These are phyloP conservation scores for Drosophila meridionalis DNA, from an alignment of 2,888 invertebrate genomes.

Conservation along the genomic window DNA sequence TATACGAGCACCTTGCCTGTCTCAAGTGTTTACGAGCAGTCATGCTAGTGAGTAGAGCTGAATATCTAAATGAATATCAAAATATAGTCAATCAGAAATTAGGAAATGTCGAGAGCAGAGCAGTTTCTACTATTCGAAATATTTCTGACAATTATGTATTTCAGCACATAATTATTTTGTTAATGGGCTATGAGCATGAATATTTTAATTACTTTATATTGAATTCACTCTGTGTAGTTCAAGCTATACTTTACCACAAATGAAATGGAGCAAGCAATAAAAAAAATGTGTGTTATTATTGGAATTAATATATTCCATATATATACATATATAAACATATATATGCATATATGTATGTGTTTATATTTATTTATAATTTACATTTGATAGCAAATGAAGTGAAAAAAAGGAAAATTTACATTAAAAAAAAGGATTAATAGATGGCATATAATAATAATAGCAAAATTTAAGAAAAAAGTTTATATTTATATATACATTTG, in stretches of 20 bases:
- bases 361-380: not conserved
- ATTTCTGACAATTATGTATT: not conserved
- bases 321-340: not conserved
- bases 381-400: not conserved
- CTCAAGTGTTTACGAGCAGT: slow-evolving; percentile 3
- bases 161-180: not conserved
- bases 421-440: not conserved
- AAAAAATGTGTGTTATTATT: not conserved
- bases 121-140: not conserved
- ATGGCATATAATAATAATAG: too few relatives aligned
- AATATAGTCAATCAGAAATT: not conserved
- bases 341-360: not conserved
- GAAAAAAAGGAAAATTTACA: not conserved
- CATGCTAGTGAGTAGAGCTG: not conserved
- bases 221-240: not conserved
- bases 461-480: too few relatives aligned
- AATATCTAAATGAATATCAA: not conserved
- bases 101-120: not conserved
- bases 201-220: not conserved
- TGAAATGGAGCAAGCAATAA: not conserved
- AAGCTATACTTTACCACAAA: not conserved
- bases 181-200: not conserved
- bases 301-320: not conserved
- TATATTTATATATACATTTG: not conserved
- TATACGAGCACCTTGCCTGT: not conserved